A percentile compares a stretch with the other conserved stretches of the same genome.
These are phyloP conservation scores for Astropecten irregularis DNA, from an alignment of 53 echinoderm and acorn worm genomes.

Conservation along the genomic window DNA sequence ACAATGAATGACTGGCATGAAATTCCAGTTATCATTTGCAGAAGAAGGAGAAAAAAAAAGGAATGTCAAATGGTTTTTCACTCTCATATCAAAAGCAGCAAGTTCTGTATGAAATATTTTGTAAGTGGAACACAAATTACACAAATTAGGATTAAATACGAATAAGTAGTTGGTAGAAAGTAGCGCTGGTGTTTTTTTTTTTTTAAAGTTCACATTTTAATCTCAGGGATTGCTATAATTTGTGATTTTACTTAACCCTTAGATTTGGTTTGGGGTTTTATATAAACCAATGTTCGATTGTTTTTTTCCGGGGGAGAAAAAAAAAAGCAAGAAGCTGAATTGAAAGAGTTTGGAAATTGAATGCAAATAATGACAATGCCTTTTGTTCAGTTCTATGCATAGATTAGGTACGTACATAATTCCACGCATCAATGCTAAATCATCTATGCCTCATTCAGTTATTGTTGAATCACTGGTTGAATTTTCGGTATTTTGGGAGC, in stretches of 20 bases:
- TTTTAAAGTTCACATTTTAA: constrained; percentile 7
- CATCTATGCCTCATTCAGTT: background rate
- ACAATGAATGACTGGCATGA: constrained; percentile 38
- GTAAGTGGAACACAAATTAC: too few species aligned
- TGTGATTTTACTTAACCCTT: constrained; percentile 25
- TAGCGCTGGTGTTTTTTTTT: background rate
- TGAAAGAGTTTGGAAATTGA: too few species aligned
- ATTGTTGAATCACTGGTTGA: background rate
- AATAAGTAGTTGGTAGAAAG: background rate
- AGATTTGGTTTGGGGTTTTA: too few species aligned
- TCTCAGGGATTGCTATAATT: constrained; percentile 44
- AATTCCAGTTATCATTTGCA: constrained; percentile 39
- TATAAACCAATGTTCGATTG: too few species aligned
- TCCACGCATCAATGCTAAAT: background rate
- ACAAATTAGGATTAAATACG: too few species aligned
- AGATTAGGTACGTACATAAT: background rate
- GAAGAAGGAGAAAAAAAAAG: background rate
- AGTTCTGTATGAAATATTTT: too few species aligned
- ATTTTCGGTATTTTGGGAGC: background rate
- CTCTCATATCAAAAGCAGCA: too few species aligned
- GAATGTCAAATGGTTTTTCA: background rate
- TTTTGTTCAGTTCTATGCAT: constrained; percentile 47
- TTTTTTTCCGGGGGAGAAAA: too few species aligned
- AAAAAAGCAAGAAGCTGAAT: too few species aligned
- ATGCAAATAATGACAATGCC: background rate